Conservation (phyloP, 2,113 vertebrate species). For the Procavia capensis region DNA sequence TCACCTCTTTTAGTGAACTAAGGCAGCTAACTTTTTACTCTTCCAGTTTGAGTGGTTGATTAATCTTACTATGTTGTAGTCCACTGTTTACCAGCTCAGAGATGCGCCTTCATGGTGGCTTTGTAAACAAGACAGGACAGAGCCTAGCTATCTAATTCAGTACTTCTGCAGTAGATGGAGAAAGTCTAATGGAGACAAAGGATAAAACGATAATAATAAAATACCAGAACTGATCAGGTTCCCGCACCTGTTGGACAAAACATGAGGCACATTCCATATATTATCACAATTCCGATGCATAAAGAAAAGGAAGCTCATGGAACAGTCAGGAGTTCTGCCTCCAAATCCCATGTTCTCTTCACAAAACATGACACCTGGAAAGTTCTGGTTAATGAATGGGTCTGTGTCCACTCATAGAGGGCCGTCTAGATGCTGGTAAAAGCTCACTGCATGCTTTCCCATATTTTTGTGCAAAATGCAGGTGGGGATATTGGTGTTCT, state of each 20-base stretch:
- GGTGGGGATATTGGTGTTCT: neutral
- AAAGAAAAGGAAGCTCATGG: neutral
- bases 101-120: neutral
- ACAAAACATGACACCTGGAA: fast-evolving
- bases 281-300: neutral
- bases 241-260: fast-evolving
- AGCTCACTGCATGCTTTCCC: neutral
- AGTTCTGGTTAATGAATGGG: fast-evolving
- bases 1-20: neutral
- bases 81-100: neutral
- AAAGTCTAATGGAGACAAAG: neutral
- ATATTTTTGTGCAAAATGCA: neutral
- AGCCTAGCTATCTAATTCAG: neutral
- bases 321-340: neutral
- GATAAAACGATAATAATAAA: neutral
- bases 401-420: fast-evolving
- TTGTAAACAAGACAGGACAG: neutral
- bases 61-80: neutral
- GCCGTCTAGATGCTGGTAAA: neutral
- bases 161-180: neutral
- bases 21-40: neutral
- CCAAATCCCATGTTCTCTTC: neutral
- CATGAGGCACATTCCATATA: neutral
- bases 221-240: neutral
- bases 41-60: neutral